A percentile compares a stretch with the other conserved stretches of the same genome.
Evolutionary conservation across 2,888 invertebrate species (phyloP).

Genomic region (Plagodis dolabraria): DNA sequence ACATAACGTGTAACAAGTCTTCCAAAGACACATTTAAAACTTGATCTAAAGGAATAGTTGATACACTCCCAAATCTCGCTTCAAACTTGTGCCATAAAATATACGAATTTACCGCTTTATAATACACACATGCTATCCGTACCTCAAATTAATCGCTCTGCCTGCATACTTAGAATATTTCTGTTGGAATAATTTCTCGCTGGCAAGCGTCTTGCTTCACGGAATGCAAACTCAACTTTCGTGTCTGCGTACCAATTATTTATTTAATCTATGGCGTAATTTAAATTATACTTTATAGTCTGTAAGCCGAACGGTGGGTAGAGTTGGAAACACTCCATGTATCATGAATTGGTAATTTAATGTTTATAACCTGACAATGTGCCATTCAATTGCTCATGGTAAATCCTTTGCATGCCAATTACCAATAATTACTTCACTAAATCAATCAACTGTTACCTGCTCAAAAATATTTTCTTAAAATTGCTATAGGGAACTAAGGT

Average conservation of each 20-base stretch:
- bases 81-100: background rate
- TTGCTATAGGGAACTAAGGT: no score
- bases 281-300: constrained; percentile 10
- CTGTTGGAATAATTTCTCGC: constrained; percentile 45
- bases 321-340: constrained; percentile 4
- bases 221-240: constrained; percentile 34
- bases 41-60: no score
- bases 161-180: constrained; percentile 74
- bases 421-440: no score
- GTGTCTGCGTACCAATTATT: constrained; percentile 23
- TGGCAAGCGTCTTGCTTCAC: constrained; percentile 33
- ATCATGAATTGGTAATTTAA: background rate
- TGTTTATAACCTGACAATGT: constrained; percentile 1
- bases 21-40: no score
- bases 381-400: background rate
- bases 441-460: no score
- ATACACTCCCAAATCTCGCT: no score
- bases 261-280: constrained; percentile 16
- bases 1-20: no score
- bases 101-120: background rate
- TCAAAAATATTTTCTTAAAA: no score
- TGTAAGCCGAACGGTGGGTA: background rate
- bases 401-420: background rate
- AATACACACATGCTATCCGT: constrained; percentile 29
- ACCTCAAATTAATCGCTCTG: constrained; percentile 53